phyloP scores from a whole-genome alignment of 2,888 invertebrate species.

The Watsonalla binaria region DNA sequence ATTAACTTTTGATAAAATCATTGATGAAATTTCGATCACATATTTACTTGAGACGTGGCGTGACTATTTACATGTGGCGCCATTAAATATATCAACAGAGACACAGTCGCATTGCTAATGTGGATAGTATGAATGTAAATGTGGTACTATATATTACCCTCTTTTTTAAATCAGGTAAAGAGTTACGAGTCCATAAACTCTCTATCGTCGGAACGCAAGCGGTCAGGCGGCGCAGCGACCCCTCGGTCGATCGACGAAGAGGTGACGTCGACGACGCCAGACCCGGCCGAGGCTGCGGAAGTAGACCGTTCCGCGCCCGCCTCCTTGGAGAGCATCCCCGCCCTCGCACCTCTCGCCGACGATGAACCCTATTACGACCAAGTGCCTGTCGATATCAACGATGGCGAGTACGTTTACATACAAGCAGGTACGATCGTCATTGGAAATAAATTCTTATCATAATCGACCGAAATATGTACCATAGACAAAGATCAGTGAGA shows the following conservation, averaged over 20 bases:
- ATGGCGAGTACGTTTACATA: constrained; percentile 87
- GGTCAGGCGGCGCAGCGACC: constrained; percentile 72
- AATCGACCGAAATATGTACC: no score
- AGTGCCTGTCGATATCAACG: constrained; percentile 82
- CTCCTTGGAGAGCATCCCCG: constrained; percentile 65
- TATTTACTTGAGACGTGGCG: no score
- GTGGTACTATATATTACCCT: neutral
- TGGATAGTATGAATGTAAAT: no score
- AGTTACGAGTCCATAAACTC: constrained; percentile 83
- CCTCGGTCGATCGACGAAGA: constrained; percentile 72
- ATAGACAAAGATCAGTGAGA: no score
- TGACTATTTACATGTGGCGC: no score
- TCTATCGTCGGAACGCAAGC: constrained; percentile 79
- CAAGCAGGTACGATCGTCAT: constrained; percentile 80
- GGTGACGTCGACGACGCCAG: constrained; percentile 60
- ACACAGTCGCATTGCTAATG: neutral
- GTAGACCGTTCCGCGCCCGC: constrained; percentile 62
- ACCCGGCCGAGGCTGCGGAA: constrained; percentile 50
- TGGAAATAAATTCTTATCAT: neutral
- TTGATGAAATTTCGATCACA: no score
- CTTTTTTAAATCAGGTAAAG: constrained; percentile 68
- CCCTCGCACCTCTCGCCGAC: constrained; percentile 46
- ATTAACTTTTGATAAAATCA: no score
- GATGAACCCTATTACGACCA: constrained; percentile 86
- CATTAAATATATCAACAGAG: neutral